Base-by-base conservation (phyloP, 2,888 invertebrate genomes). In the Pyrrhia umbra region DNA sequence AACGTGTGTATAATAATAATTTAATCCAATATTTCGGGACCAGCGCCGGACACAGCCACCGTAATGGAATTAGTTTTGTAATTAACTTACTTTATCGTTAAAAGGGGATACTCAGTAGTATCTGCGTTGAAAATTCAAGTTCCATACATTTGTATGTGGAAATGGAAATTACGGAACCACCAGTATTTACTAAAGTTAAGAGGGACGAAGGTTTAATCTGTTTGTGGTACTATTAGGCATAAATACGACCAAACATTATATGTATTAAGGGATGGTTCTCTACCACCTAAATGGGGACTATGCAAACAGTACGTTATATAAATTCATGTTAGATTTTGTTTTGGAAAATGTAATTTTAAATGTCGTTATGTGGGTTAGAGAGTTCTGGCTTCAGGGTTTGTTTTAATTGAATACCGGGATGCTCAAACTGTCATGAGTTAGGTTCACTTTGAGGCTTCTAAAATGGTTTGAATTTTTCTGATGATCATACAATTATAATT, bases 21-120 rank as follows among this genome's bases (percentile, higher is more conserved):
- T 76, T 85, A 82, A 85, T 83, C 81, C 74, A 75, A 86, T 85
- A 82, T 80, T 80, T 84, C 63, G 80, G 81, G 82, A 76, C 77
- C 67, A 64, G 79, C 62, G 67, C 68, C 77, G 78, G 78, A 75
- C 81, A 80, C 77, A 80, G 79, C 80, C 78, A 77, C 82, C 81
- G 83, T 89, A 90, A 90, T 88, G 85, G 88, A 88, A 90, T 89
- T 90, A 90, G 90, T 91, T 90, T 85, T 62, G 85, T 89, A 88
- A 90, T 90, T 89, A 88, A 90, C 83, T 90, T 88, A 87, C 85
- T 89, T 88, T 86, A 87, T 88, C 83, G 84, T 83, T 86, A 84
- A 87, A 90, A 89, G 86, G 88, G 91, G 85, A 81, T 83, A 75
- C 73, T 81, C 80, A 77, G 76, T 75, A 84, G 80, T 87, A 86